Base-by-base conservation (phyloP, 2,888 invertebrate species). In the Perdita meconis region DNA sequence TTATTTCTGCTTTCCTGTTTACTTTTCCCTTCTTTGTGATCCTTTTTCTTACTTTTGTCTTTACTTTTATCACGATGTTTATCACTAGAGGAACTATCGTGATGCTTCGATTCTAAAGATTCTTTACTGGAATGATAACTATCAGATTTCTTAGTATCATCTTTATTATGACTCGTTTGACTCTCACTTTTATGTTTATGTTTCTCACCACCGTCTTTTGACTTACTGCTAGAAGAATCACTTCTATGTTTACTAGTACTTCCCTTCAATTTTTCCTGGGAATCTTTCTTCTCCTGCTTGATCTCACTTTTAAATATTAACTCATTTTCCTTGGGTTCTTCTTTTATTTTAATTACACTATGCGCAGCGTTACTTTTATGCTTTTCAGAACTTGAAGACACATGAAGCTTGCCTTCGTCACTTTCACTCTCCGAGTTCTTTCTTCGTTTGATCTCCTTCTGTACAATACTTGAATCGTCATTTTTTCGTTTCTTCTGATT, bases 61-160 rank as follows among this genome's bases (percentile, higher is more conserved):
- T 84, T 89, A 80, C 73, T 81, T 68, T 83, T 87, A 81, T 61
- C 56, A 22, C 77, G 80, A 81, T 88, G 83, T 71, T 89, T 90
- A 84, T 79, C 87, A 74, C 85, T 88, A 83, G 87, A 88, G 78
- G 90, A 89, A 89, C 88, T 89, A 64, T 82, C 77, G 57, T 86
- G 86, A 76, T 70, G 83, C 77, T 85, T 88, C 55, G 83, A 86
- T 71, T 88, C 89, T 12, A 84, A 86, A 51, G 81, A 81, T 69
- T 90, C 89, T 63, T 87, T 90, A 64, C 36, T 84, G 10, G 83
- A 82, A 71, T 82, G 84, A 68, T 87, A 82, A 8, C 77, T 73
- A 57, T 86, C 84, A 77, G 84, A 78, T 71, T 67, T 81, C 67
- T 86, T 86, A 44, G 80, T 83, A 78, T 80, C 84, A 77, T 80